phyloP scores from a whole-genome alignment of 2,888 invertebrate species.

The Stictocephala bisonia region DNA sequence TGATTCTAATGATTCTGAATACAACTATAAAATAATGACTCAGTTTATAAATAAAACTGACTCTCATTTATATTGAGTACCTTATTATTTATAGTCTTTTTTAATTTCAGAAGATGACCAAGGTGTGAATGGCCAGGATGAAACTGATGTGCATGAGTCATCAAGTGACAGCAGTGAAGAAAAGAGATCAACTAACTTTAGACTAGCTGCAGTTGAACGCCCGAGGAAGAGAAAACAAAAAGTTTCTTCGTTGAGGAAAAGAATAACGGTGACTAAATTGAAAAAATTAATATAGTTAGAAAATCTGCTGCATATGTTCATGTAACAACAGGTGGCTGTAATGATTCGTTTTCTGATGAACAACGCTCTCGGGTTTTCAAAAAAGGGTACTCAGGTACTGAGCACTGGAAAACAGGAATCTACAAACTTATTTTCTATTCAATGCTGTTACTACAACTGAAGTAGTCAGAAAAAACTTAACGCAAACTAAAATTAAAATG shows the following conservation, averaged over 20 bases:
- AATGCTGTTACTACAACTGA: slow-evolving; percentile 27
- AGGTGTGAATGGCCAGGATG: not conserved
- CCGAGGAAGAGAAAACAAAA: slow-evolving; percentile 23
- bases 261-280: slow-evolving; percentile 28
- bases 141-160: slow-evolving; percentile 17
- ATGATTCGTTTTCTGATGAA: slow-evolving; percentile 28
- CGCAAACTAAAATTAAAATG: slow-evolving; percentile 30
- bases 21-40: too few relatives aligned
- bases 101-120: slow-evolving; percentile 26
- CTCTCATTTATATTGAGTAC: too few relatives aligned
- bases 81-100: not conserved
- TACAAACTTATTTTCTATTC: slow-evolving; percentile 12
- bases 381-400: too few relatives aligned
- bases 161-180: slow-evolving; percentile 6
- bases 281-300: slow-evolving; percentile 19
- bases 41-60: too few relatives aligned
- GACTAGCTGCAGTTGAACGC: slow-evolving; percentile 1
- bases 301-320: slow-evolving; percentile 10
- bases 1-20: too few relatives aligned
- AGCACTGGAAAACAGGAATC: slow-evolving; percentile 23
- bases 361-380: slow-evolving; percentile 22
- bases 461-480: slow-evolving; percentile 13
- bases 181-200: not conserved
- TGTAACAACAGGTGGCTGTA: slow-evolving; percentile 21
- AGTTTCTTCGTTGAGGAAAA: slow-evolving; percentile 8